These are phyloP conservation scores for Cryptoprocta ferox DNA, from an alignment of 2,797 vertebrate species.

Conservation along the genomic window DNA sequence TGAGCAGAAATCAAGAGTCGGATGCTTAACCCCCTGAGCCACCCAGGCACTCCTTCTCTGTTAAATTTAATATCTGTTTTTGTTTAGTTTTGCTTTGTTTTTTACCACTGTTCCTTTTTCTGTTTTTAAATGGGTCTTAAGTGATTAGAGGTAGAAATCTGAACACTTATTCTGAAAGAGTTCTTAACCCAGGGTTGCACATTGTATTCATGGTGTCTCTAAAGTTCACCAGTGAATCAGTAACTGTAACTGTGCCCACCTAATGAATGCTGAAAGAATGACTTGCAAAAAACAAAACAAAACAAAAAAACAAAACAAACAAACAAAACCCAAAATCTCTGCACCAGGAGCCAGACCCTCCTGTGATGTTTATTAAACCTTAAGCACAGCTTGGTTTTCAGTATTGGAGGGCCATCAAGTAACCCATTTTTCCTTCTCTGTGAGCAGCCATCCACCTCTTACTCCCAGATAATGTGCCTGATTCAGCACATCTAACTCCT, in stretches of 20 bases:
- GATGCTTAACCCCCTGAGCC: too few species aligned
- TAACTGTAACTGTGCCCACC: accelerated
- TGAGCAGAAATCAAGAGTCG: too few species aligned
- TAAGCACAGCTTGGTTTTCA: not conserved
- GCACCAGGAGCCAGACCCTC: not conserved
- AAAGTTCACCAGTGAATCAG: not conserved
- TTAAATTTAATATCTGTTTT: not conserved
- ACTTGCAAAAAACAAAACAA: not conserved
- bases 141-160: not conserved
- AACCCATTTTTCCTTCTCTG: not conserved
- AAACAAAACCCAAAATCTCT: not conserved
- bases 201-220: not conserved
- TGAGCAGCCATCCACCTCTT: not conserved
- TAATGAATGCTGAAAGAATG: not conserved
- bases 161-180: not conserved
- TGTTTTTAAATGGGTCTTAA: not conserved
- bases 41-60: not conserved
- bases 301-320: not conserved
- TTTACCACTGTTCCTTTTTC: not conserved
- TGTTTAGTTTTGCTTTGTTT: not conserved
- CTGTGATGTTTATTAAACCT: not conserved
- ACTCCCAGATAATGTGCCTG: not conserved
- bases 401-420: not conserved
- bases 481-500: not conserved
- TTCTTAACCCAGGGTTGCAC: not conserved